These are phyloP conservation scores for Magallana nippona DNA, from an alignment of 2,888 invertebrate species.

Conservation along the genomic window DNA sequence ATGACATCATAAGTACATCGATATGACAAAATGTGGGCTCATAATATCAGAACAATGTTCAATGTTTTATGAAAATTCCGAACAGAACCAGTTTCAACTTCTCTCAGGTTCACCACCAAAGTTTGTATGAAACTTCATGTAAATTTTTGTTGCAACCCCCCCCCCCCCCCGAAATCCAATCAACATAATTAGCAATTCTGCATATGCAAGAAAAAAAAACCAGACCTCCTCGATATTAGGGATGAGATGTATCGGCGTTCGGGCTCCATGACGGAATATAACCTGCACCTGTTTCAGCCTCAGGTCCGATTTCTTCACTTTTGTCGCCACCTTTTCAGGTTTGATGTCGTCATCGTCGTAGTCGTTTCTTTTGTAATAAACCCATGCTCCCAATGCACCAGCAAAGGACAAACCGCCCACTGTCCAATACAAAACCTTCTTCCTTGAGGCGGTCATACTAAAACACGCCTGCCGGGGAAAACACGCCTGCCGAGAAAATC, in stretches of 20 bases:
- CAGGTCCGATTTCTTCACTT: conserved; percentile 42
- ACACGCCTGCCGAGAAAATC: no score
- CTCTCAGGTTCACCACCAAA: no score
- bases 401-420: background rate
- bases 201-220: no score
- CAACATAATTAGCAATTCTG: no score
- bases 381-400: background rate
- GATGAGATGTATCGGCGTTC: conserved; percentile 40
- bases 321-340: background rate
- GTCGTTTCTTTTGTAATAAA: background rate
- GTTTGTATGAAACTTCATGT: background rate
- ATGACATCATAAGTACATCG: no score
- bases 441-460: background rate
- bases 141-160: no score
- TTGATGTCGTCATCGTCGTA: background rate
- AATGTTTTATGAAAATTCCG: no score
- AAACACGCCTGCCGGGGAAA: no score
- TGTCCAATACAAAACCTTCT: background rate
- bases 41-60: no score
- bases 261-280: conserved; percentile 74
- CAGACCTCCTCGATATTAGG: conserved; percentile 41
- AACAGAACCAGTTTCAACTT: no score
- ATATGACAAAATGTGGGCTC: no score
- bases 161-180: no score
- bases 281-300: conserved; percentile 71